A percentile compares a stretch with the other conserved stretches of the same genome.
phyloP scores from a whole-genome alignment of 92 coral and sea anemone genomes.

The Epizoanthus ramosus region DNA sequence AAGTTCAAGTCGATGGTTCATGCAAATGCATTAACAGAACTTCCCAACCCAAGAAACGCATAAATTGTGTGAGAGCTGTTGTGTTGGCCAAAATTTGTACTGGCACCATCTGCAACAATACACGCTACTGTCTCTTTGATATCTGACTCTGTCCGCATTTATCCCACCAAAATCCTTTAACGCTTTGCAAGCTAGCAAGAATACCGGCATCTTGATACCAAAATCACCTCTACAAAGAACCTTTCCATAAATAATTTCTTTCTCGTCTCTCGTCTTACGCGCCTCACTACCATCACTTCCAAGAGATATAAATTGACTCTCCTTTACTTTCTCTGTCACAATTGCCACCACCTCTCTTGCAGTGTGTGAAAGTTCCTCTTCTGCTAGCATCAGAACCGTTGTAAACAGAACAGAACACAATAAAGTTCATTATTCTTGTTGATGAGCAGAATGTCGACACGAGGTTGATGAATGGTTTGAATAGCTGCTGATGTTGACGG shows the following conservation, averaged over 20 bases:
- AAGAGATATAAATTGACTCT: slow-evolving; percentile 43
- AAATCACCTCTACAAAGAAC: slow-evolving; percentile 42
- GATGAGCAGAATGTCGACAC: slow-evolving; percentile 52
- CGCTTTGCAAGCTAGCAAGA: slow-evolving; percentile 43
- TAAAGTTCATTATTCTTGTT: slow-evolving; percentile 48
- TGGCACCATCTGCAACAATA: slow-evolving; percentile 40
- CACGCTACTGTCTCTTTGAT: slow-evolving; percentile 39
- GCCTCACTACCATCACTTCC: slow-evolving; percentile 47
- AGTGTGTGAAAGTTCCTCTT: slow-evolving; percentile 40
- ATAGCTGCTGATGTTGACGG: slow-evolving; percentile 48
- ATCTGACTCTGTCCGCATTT: slow-evolving; percentile 36
- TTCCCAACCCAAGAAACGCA: slow-evolving; percentile 41
- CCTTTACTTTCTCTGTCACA: slow-evolving; percentile 44
- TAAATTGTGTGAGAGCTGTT: slow-evolving; percentile 42
- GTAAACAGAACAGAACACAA: slow-evolving; percentile 56
- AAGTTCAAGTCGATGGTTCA: background rate
- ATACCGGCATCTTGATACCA: slow-evolving; percentile 39
- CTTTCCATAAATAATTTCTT: slow-evolving; percentile 29
- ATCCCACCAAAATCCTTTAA: slow-evolving; percentile 40
- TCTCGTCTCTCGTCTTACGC: slow-evolving; percentile 40
- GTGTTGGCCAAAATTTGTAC: slow-evolving; percentile 41
- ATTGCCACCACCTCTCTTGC: slow-evolving; percentile 47
- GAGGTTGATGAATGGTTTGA: slow-evolving; percentile 50
- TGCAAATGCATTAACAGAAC: slow-evolving; percentile 41
- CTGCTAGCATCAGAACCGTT: slow-evolving; percentile 46